A percentile compares a stretch with the other conserved stretches of the same genome.
Conservation (phyloP, 2,113 vertebrate species). For the Callipepla squamata region DNA sequence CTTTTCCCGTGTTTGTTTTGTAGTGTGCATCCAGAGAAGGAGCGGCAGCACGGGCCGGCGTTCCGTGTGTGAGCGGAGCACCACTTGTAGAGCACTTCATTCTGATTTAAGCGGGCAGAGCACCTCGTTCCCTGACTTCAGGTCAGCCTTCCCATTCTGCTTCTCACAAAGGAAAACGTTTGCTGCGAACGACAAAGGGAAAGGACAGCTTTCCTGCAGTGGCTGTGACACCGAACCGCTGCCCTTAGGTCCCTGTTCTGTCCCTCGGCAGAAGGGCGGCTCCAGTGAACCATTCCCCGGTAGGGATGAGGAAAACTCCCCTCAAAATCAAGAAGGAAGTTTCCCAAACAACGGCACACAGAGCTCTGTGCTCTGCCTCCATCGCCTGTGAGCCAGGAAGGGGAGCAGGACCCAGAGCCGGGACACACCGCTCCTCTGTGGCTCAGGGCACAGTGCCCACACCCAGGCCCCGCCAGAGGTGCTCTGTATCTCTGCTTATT, state of each 20-base stretch:
- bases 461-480: neutral
- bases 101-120: constrained; percentile 25
- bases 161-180: constrained; percentile 44
- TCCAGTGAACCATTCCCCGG: constrained; percentile 32
- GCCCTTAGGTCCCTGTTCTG: constrained; percentile 15
- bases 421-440: neutral
- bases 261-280: neutral
- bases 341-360: neutral
- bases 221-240: constrained; percentile 42
- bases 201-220: constrained; percentile 39
- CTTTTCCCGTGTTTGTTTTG: neutral
- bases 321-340: constrained; percentile 8
- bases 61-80: constrained; percentile 11
- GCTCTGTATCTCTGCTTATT: neutral
- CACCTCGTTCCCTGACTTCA: neutral
- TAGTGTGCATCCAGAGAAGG: neutral
- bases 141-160: constrained; percentile 26
- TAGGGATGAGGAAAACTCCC: neutral
- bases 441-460: neutral
- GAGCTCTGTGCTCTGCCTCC: constrained; percentile 4
- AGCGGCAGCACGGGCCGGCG: neutral
- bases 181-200: constrained; percentile 60
- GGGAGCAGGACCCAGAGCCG: neutral
- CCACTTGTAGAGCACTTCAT: constrained; percentile 3
- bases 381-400: constrained; percentile 18